Conservation (phyloP, 2,113 vertebrate genomes). For the Serilophus lunatus region DNA sequence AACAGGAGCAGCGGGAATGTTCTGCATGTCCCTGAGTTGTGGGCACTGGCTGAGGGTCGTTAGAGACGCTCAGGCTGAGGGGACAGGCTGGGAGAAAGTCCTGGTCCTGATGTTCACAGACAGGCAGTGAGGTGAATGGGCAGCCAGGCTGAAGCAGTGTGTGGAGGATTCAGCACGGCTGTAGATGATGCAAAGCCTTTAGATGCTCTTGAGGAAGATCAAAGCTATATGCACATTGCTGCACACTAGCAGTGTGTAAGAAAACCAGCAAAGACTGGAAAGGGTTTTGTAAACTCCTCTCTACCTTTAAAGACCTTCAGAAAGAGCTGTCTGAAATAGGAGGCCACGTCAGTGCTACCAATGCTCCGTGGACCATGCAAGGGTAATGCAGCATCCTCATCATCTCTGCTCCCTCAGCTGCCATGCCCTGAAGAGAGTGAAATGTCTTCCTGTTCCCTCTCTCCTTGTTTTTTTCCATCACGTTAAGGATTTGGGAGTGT, state of each 20-base stretch:
- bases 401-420: background rate
- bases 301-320: background rate
- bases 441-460: background rate
- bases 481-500: background rate
- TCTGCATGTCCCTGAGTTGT: rapidly evolving
- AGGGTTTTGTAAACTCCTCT: background rate
- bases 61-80: background rate
- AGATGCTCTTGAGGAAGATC: background rate
- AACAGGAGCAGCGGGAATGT: rapidly evolving
- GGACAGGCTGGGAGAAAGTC: background rate
- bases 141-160: rapidly evolving
- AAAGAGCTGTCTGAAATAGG: background rate
- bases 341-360: background rate
- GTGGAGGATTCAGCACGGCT: background rate
- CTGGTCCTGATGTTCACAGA: rapidly evolving
- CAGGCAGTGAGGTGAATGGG: background rate
- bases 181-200: background rate
- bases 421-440: background rate
- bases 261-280: background rate
- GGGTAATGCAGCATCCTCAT: background rate
- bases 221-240: background rate
- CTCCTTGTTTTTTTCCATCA: no score
- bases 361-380: background rate
- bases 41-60: background rate
- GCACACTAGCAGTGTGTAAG: background rate